Evolutionary conservation across 2,888 invertebrate genomes (phyloP).

Genomic region (Noctua janthe): DNA sequence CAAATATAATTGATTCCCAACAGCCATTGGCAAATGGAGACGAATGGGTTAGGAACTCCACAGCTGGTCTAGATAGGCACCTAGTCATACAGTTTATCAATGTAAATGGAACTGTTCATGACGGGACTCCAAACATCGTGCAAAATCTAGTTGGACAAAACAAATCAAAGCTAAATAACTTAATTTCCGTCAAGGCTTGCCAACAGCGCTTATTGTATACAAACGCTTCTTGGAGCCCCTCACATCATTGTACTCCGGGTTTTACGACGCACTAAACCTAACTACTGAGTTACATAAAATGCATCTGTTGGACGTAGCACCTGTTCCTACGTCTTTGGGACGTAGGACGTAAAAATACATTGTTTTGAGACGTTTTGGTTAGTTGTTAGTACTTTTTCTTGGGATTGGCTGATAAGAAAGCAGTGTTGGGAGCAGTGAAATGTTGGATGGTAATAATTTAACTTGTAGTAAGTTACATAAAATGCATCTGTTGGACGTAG

Average conservation of each 20-base stretch:
- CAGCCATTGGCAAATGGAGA: not conserved
- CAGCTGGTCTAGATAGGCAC: not conserved
- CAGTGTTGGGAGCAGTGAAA: not conserved
- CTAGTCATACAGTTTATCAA: not conserved
- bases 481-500: slow-evolving; percentile 60
- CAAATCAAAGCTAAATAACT: slow-evolving; percentile 33
- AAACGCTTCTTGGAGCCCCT: slow-evolving; percentile 1
- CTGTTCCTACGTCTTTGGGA: slow-evolving; percentile 51
- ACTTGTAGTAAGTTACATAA: not conserved
- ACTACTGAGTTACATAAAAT: slow-evolving; percentile 65
- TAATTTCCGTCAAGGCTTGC: slow-evolving; percentile 30
- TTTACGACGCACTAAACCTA: slow-evolving; percentile 65
- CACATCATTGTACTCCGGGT: slow-evolving; percentile 29
- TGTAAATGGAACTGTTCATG: not conserved
- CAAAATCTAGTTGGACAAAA: slow-evolving; percentile 5
- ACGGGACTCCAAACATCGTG: not conserved
- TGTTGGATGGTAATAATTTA: not conserved
- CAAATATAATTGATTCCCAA: not conserved
- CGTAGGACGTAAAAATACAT: slow-evolving; percentile 62
- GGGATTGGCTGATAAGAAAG: slow-evolving; percentile 13
- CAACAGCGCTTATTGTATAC: not conserved
- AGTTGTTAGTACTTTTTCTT: slow-evolving; percentile 13
- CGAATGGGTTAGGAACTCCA: not conserved
- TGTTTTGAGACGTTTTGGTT: slow-evolving; percentile 41
- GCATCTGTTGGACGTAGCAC: slow-evolving; percentile 62